These are phyloP conservation scores for Neodiprion fabricii DNA, from an alignment of 1,140 invertebrate species.

Conservation along the genomic window DNA sequence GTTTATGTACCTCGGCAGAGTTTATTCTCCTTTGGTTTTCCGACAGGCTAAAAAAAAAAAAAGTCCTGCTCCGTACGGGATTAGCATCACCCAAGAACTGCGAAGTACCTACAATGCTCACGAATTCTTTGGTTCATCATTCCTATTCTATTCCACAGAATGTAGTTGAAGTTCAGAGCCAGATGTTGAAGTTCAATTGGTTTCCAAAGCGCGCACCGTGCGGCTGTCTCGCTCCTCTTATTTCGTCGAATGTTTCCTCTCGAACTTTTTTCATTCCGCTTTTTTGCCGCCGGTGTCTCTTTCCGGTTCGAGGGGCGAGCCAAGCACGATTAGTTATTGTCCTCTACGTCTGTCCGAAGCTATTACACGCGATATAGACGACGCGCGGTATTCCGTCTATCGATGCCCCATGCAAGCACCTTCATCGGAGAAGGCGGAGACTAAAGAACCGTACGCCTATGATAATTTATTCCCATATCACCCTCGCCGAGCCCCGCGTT, in stretches of 20 bases:
- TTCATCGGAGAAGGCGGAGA: constrained; percentile 31
- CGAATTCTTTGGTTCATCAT: too few relatives aligned
- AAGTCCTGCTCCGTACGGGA: too few relatives aligned
- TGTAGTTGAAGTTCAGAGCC: background rate
- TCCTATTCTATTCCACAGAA: too few relatives aligned
- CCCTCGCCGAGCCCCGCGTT: background rate
- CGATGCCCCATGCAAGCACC: background rate
- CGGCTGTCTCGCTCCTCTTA: background rate
- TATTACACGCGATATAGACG: background rate
- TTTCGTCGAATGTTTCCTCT: background rate
- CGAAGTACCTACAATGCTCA: too few relatives aligned
- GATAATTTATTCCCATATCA: constrained; percentile 15
- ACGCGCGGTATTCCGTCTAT: background rate
- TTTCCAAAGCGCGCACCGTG: background rate
- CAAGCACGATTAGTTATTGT: too few relatives aligned
- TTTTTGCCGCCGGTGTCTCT: background rate
- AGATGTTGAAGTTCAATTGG: background rate
- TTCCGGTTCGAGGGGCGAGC: background rate
- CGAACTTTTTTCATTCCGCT: background rate
- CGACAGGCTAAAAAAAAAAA: too few relatives aligned
- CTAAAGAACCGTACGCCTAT: constrained; percentile 24
- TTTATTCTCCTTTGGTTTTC: too few relatives aligned
- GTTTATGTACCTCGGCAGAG: too few relatives aligned
- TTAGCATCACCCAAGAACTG: too few relatives aligned
- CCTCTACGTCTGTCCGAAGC: background rate